A percentile compares a stretch with the other conserved stretches of the same genome.
These are phyloP conservation scores for Sarcophaga peregrina DNA, from an alignment of 1,140 invertebrate genomes.

Conservation along the genomic window DNA sequence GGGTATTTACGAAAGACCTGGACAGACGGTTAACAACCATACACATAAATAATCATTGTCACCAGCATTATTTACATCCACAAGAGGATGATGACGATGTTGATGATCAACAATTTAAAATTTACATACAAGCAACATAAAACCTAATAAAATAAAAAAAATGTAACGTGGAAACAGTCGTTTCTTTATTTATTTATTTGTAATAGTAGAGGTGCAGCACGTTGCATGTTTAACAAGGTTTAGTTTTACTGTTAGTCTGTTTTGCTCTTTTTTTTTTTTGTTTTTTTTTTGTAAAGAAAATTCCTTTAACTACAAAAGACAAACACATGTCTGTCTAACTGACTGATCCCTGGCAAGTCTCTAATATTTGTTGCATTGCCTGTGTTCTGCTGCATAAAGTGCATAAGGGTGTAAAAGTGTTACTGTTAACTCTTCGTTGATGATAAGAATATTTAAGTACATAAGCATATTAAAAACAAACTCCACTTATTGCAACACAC, in stretches of 20 bases:
- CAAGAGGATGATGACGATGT: neutral
- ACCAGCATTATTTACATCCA: conserved; percentile 23
- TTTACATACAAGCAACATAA: conserved; percentile 19
- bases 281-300: neutral
- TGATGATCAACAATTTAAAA: conserved; percentile 10
- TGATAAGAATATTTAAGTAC: conserved; percentile 36
- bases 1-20: neutral
- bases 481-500: conserved; percentile 27
- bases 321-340: conserved; percentile 8
- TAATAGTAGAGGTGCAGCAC: conserved; percentile 1
- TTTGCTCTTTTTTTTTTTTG: no score
- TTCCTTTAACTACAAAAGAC: neutral
- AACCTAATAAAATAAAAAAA: neutral
- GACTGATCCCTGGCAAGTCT: neutral
- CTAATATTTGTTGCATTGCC: neutral
- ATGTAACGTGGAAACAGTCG: neutral
- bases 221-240: neutral
- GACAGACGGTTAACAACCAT: neutral
- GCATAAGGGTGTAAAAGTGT: conserved; percentile 30
- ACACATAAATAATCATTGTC: conserved; percentile 38
- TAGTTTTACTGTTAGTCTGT: no score
- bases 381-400: neutral
- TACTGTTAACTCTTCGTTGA: conserved; percentile 33
- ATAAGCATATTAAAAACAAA: conserved; percentile 40
- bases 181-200: conserved; percentile 6